A percentile compares a stretch with the other conserved stretches of the same genome.
These are phyloP conservation scores for Cololabis saira DNA, from an alignment of 2,113 vertebrate species.

Conservation along the genomic window DNA sequence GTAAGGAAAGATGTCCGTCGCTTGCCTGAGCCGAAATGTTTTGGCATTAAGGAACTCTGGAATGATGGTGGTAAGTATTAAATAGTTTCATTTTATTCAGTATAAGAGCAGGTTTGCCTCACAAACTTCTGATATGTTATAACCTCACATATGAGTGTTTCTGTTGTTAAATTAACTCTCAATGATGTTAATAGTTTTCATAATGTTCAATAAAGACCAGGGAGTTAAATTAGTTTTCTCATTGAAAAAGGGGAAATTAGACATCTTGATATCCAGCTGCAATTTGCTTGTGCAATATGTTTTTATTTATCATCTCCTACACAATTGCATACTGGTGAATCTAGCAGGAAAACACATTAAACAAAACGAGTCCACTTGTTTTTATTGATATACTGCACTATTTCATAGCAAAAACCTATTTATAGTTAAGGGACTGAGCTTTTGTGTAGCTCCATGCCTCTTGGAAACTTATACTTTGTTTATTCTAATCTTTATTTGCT, in stretches of 20 bases:
- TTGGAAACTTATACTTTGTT: background rate
- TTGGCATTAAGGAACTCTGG: constrained; percentile 46
- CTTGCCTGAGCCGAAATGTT: constrained; percentile 52
- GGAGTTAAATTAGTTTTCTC: too few relatives aligned
- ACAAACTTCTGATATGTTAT: background rate
- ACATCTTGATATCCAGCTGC: too few relatives aligned
- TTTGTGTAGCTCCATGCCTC: background rate
- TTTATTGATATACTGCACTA: too few relatives aligned
- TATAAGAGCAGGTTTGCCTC: background rate
- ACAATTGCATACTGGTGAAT: too few relatives aligned
- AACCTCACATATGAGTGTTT: background rate
- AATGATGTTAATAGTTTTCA: too few relatives aligned
- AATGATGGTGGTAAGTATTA: constrained; percentile 58
- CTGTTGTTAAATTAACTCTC: background rate
- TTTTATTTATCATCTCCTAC: too few relatives aligned
- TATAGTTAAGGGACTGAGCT: background rate
- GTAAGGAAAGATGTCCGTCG: constrained; percentile 53
- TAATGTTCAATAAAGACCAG: too few relatives aligned
- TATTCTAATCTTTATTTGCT: too few relatives aligned
- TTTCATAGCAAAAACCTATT: background rate
- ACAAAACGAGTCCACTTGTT: too few relatives aligned
- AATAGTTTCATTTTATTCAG: background rate
- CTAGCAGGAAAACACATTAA: too few relatives aligned
- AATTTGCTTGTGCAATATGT: too few relatives aligned
- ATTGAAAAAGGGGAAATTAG: too few relatives aligned